These are phyloP conservation scores for Cydia splendana DNA, from an alignment of 1,140 invertebrate species.

Conservation along the genomic window DNA sequence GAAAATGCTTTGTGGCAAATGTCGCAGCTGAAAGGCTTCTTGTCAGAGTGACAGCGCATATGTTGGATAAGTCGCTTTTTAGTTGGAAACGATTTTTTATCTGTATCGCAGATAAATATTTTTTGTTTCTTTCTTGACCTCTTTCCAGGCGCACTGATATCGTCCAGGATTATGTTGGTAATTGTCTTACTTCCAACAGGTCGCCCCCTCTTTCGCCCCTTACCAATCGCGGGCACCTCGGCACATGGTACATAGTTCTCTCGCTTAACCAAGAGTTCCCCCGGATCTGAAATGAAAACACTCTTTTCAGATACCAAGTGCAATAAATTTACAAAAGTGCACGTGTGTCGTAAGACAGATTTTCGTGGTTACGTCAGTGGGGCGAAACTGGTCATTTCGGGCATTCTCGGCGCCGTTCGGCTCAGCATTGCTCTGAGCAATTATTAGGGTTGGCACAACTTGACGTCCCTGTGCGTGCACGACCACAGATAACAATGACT, in stretches of 20 bases:
- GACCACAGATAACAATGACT: too few species aligned
- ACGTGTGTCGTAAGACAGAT: too few species aligned
- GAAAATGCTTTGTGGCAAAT: not conserved
- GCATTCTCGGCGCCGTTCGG: too few species aligned
- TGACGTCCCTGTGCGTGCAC: too few species aligned
- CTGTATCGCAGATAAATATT: not conserved
- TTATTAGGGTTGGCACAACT: too few species aligned
- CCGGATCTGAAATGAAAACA: not conserved
- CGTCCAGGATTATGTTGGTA: not conserved
- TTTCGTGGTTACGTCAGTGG: too few species aligned
- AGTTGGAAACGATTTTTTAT: not conserved
- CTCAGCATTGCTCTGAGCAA: too few species aligned
- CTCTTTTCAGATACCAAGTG: not conserved
- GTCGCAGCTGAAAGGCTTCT: not conserved
- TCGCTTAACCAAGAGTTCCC: not conserved
- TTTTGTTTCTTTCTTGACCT: not conserved
- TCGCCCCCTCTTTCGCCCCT: not conserved
- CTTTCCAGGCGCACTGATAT: not conserved
- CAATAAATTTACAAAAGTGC: not conserved
- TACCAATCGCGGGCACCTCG: not conserved
- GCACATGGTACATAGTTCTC: not conserved
- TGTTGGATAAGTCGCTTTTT: not conserved
- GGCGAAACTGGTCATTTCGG: too few species aligned
- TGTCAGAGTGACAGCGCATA: not conserved
- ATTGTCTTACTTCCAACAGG: not conserved